phyloP scores from a whole-genome alignment of 2,113 vertebrate species.

The Hystrix cristata region DNA sequence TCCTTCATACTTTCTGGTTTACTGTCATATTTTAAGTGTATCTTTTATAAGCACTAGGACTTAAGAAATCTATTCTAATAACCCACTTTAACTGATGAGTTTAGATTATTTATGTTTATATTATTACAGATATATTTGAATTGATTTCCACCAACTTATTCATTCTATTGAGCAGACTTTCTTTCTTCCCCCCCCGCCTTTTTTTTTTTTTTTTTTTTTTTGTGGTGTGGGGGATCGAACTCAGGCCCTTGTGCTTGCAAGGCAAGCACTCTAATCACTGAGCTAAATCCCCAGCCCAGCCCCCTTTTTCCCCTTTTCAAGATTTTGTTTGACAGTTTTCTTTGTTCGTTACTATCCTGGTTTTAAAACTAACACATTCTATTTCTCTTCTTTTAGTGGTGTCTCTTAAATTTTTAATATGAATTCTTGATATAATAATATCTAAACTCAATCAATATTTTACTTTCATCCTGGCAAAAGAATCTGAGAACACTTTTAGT shows the following conservation, averaged over 20 bases:
- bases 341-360: not conserved
- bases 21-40: not conserved
- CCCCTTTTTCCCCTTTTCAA: not conserved
- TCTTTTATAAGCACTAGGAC: not conserved
- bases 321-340: not conserved
- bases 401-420: not conserved
- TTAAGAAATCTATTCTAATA: not conserved
- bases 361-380: conserved; percentile 23
- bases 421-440: not conserved
- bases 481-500: not conserved
- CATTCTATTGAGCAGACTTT: not conserved
- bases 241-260: too few species aligned
- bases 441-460: conserved; percentile 48
- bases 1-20: not conserved
- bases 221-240: too few species aligned
- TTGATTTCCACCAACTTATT: not conserved
- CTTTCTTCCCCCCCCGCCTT: not conserved
- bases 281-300: too few species aligned
- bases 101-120: conserved; percentile 31
- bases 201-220: too few species aligned
- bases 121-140: not conserved
- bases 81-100: not conserved
- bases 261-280: too few species aligned
- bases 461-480: conserved; percentile 19
- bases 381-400: conserved; percentile 4